These are phyloP conservation scores for Zoanthus solanderi DNA, from an alignment of 92 coral and sea anemone species.

Conservation along the genomic window DNA sequence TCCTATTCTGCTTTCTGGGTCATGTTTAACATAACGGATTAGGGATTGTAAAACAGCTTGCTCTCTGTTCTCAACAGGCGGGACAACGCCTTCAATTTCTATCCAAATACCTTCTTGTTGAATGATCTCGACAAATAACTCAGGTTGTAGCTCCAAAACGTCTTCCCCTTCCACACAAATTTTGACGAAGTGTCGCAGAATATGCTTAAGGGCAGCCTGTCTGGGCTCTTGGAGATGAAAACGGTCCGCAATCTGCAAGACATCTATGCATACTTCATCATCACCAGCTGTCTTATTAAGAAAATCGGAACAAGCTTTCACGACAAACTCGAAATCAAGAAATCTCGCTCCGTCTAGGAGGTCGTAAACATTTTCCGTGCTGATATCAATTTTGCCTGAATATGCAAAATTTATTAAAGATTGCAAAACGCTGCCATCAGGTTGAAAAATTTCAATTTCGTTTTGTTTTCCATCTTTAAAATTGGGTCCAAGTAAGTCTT, in stretches of 20 bases:
- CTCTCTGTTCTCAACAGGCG: conserved; percentile 72
- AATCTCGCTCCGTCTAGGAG: conserved; percentile 84
- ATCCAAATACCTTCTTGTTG: conserved; percentile 70
- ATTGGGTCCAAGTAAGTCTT: conserved; percentile 76
- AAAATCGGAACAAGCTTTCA: conserved; percentile 73
- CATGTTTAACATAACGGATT: conserved; percentile 70
- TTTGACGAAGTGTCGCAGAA: conserved; percentile 62
- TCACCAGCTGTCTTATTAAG: conserved; percentile 49
- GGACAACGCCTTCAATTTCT: conserved; percentile 65
- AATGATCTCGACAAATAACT: conserved; percentile 62
- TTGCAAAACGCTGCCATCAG: conserved; percentile 65
- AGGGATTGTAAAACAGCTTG: conserved; percentile 72
- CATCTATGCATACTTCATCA: conserved; percentile 60
- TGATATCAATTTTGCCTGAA: conserved; percentile 73
- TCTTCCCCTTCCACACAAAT: conserved; percentile 66
- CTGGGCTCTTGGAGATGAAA: conserved; percentile 60
- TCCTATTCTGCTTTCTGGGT: conserved; percentile 48
- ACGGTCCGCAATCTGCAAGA: conserved; percentile 75
- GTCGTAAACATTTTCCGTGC: conserved; percentile 73
- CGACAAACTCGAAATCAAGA: conserved; percentile 75
- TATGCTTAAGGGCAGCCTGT: conserved; percentile 49
- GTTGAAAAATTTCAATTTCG: conserved; percentile 64
- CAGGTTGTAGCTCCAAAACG: conserved; percentile 62
- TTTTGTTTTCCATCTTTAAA: conserved; percentile 74
- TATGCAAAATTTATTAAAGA: conserved; percentile 88